These are phyloP conservation scores for Archips crataeganus DNA, from an alignment of 2,888 invertebrate genomes.

Conservation along the genomic window DNA sequence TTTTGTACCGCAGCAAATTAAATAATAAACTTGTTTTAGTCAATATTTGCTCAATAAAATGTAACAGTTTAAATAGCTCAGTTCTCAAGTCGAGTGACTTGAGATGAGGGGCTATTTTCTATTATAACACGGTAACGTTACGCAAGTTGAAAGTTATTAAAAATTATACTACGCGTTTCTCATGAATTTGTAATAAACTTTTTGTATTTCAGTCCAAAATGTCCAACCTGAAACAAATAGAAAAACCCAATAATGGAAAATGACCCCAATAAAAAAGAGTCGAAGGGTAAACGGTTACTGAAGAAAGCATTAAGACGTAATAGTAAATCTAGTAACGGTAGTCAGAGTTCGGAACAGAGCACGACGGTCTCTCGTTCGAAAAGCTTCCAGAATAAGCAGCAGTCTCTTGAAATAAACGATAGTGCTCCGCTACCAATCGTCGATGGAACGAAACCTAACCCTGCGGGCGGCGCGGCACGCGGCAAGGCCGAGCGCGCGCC, in stretches of 20 bases:
- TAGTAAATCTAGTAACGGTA: constrained; percentile 71
- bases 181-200: not conserved
- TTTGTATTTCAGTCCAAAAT: constrained; percentile 68
- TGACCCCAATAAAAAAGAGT: constrained; percentile 81
- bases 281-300: constrained; percentile 78
- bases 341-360: constrained; percentile 64
- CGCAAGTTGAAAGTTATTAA: constrained; percentile 2
- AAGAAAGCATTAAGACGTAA: constrained; percentile 76
- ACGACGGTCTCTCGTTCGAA: constrained; percentile 66
- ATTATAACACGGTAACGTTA: constrained; percentile 52
- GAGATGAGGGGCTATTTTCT: constrained; percentile 67
- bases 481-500: constrained; percentile 53
- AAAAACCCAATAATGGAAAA: constrained; percentile 78
- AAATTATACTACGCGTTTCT: not conserved
- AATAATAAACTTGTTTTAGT: constrained; percentile 36
- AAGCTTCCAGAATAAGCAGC: constrained; percentile 68
- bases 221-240: constrained; percentile 60
- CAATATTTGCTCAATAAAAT: constrained; percentile 59
- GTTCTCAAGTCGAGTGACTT: constrained; percentile 62
- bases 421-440: constrained; percentile 64
- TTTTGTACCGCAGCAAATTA: constrained; percentile 50
- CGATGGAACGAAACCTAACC: constrained; percentile 57
- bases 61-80: constrained; percentile 57
- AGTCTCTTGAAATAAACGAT: constrained; percentile 63
- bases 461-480: constrained; percentile 44